Evolutionary conservation across 2,113 vertebrate genomes (phyloP), one percentile per base, ranked within the genome.

Genomic region (Neogale vison): DNA sequence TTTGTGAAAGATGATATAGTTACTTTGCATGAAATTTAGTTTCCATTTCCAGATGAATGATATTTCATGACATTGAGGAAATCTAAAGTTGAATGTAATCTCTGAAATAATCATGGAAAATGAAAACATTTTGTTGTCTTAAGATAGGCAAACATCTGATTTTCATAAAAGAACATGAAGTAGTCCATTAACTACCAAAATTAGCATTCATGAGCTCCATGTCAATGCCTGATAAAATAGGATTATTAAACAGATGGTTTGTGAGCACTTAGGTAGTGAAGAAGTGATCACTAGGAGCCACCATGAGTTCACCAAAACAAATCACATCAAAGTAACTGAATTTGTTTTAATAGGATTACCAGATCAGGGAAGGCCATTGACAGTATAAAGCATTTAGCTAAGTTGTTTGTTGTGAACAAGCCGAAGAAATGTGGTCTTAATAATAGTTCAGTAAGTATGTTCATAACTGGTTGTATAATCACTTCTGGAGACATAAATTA

Each of bases 181-280:
- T 15, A 88, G 42, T 24, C 57, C 31, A 92, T 29, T 86, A 47
- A 90, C 80, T 90, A 42, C 71, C 94, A 77, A 96, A 98, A 90
- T 90, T 87, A 87, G 61, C 47, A 59, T 96, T 98, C 83, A 81
- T 92, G 90, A 97, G 74, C 36, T 97, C 69, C 67, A 90, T 96
- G 39, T 96, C 96, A 94, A 6, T 92, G 67, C 65, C 61, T 88
- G 50, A 76, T 84, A 96, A 95, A 97, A 88, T 8, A 96, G 89
- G 96, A 95, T 98, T 97, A 97, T 93, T 97, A 96, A 97, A 83
- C 97, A 98, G 94, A 96, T 96, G 96, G 97, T 86, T 94, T 95
- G 63, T 94, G 96, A 97, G 94, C 97, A 96, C 93, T 94, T 81
- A 95, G n/a, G 83, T 96, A 96, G 95, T 96, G 87, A 96, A 97